These are phyloP conservation scores for Pissodes strobi DNA, from an alignment of 1,140 invertebrate species.

Conservation along the genomic window DNA sequence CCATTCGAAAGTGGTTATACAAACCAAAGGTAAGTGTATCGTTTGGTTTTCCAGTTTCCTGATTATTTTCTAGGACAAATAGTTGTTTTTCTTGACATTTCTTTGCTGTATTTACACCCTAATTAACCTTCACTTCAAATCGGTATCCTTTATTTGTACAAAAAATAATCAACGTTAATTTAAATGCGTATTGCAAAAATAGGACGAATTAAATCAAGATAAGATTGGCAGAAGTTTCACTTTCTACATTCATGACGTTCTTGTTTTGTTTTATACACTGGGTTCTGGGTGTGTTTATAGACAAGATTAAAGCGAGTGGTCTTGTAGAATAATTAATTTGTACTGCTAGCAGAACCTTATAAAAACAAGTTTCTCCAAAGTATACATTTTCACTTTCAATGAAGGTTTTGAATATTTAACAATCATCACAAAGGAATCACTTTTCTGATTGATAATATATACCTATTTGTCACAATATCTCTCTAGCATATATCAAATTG, in stretches of 20 bases:
- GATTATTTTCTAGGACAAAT: slow-evolving; percentile 17
- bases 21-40: slow-evolving; percentile 77
- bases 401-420: no score
- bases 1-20: slow-evolving; percentile 89
- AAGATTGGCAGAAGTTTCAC: slow-evolving; percentile 27
- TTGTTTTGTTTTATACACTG: slow-evolving; percentile 7
- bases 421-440: no score
- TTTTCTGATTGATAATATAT: no score
- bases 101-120: background rate
- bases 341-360: no score
- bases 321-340: no score
- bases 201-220: slow-evolving; percentile 19
- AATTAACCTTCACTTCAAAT: slow-evolving; percentile 7
- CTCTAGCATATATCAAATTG: no score
- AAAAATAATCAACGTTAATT: background rate
- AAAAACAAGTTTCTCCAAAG: no score
- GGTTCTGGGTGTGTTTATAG: no score
- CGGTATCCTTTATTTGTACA: slow-evolving; percentile 3
- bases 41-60: background rate
- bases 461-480: no score
- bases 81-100: background rate
- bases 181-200: slow-evolving; percentile 13
- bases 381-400: no score
- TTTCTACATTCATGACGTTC: slow-evolving; percentile 34
- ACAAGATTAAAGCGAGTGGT: no score